Base-by-base conservation (phyloP, 2,113 vertebrate genomes). In the Sinocyclocheilus anshuiensis region DNA sequence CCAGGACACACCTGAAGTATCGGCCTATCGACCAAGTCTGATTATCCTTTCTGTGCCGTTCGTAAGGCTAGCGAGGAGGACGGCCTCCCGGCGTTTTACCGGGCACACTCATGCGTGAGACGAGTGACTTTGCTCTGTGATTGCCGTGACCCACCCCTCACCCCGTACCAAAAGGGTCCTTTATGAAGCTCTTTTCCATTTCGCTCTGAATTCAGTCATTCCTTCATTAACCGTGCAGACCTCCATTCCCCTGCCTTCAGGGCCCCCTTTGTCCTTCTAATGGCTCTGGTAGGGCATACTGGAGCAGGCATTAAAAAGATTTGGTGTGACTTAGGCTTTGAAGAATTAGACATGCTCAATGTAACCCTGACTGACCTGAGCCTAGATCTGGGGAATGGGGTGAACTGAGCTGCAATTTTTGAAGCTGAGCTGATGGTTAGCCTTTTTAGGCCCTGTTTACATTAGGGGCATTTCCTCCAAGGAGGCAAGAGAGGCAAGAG, bases 321-420 rank as follows among this genome's bases (percentile, higher is more conserved):
- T 92, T 94, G 94, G 91, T 93, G 91, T 92, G 89, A 93, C 92
- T 86, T 91, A 91, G 93, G 93, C 92, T 93, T 96, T 95, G 90
- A 95, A 89, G 92, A 94, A 96, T 96, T 96, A 94, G 95, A 95
- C 94, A 95, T 88, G 93, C 94, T 93, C 93, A 95, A 91, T 94
- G 88, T 94, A 93, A 84, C 91, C 81, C 85, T 88, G 85, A 88
- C 86, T 61, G 88, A 87, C 86, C 86, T 84, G 76, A 61, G 10
- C 84, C 79, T 45, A 33, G 57, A 75, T 85, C 33, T 89, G 77
- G 87, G 29, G 82, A 84, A 86, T 82, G 90, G 92, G 92, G 92
- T 93, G 92, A 92, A 88, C 55, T 86, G 69, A 71, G 50, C 4
- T 55, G 26, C 12, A 55, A 10, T 75, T 59, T 84, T 84, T 90